Evolutionary conservation across 1,140 invertebrate species (phyloP).

Genomic region (Camponotus pennsylvanicus): DNA sequence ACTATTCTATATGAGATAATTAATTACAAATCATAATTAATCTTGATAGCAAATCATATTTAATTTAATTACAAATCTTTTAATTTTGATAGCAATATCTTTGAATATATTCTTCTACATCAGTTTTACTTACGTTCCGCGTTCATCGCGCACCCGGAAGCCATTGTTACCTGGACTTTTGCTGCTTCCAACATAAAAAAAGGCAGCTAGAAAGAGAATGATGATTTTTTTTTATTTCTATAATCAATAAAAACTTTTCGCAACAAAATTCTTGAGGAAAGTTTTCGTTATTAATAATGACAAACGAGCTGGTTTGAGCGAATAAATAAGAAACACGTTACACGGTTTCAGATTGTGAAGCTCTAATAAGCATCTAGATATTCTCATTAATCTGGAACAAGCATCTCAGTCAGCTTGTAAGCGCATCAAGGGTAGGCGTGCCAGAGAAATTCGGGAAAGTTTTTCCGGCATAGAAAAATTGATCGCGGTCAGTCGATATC

Average conservation of each 20-base stretch:
- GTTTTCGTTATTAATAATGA: constrained; percentile 11
- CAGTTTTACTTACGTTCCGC: constrained; percentile 87
- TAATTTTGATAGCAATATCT: not conserved
- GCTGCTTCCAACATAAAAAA: constrained; percentile 93
- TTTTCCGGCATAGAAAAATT: constrained; percentile 59
- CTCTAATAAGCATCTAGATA: constrained; percentile 64
- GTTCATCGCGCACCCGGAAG: constrained; percentile 92
- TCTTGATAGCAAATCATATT: not conserved
- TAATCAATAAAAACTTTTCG: not conserved
- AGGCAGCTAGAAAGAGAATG: constrained; percentile 90
- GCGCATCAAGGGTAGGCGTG: constrained; percentile 20
- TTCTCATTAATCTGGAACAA: constrained; percentile 25
- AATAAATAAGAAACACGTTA: constrained; percentile 25
- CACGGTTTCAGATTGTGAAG: constrained; percentile 54
- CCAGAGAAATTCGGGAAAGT: constrained; percentile 65
- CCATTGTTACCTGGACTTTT: constrained; percentile 90
- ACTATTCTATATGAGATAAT: not conserved
- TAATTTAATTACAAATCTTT: constrained; percentile 8
- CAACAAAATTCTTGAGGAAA: not conserved
- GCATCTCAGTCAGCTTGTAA: constrained; percentile 25
- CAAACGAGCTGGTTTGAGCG: not conserved
- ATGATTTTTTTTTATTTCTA: not conserved
- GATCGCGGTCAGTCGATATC: constrained; percentile 48
- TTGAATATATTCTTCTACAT: not conserved
- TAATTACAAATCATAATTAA: not conserved